These are phyloP conservation scores for Batillaria attramentaria DNA, from an alignment of 1,140 invertebrate species.

Conservation along the genomic window DNA sequence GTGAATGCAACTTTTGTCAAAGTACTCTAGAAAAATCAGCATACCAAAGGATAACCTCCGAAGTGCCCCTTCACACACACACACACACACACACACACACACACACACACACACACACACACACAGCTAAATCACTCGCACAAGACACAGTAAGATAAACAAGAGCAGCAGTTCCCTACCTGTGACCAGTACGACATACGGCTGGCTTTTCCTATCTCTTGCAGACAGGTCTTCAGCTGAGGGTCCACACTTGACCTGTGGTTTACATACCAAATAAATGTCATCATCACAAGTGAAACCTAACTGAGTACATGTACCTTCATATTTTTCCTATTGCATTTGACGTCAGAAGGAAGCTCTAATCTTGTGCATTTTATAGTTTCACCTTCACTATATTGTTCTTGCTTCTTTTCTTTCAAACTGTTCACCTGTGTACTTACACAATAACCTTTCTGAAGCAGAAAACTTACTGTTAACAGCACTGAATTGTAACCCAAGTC, in stretches of 20 bases:
- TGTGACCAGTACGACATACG: slow-evolving; percentile 60
- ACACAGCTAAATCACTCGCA: neutral
- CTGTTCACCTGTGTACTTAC: no score
- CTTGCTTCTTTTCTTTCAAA: no score
- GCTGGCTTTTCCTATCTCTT: slow-evolving; percentile 46
- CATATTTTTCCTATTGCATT: no score
- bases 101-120: slow-evolving; percentile 26
- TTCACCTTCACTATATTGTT: no score
- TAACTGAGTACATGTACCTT: no score
- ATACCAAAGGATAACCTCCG: neutral
- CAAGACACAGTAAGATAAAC: neutral
- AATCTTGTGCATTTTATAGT: no score
- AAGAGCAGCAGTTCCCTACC: slow-evolving; percentile 31
- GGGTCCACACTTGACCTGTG: slow-evolving; percentile 53
- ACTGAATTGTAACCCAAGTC: no score
- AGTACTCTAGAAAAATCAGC: neutral
- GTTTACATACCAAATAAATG: no score
- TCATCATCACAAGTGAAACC: no score
- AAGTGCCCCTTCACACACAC: slow-evolving; percentile 3
- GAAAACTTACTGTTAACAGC: no score
- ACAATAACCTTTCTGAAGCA: no score
- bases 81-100: slow-evolving; percentile 24
- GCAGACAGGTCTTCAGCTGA: slow-evolving; percentile 53
- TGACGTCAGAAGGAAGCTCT: no score
- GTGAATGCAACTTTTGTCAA: neutral